Evolutionary conservation across 1,140 invertebrate genomes (phyloP), one percentile per base, ranked within the genome.

Genomic region (Drosophila pandora): DNA sequence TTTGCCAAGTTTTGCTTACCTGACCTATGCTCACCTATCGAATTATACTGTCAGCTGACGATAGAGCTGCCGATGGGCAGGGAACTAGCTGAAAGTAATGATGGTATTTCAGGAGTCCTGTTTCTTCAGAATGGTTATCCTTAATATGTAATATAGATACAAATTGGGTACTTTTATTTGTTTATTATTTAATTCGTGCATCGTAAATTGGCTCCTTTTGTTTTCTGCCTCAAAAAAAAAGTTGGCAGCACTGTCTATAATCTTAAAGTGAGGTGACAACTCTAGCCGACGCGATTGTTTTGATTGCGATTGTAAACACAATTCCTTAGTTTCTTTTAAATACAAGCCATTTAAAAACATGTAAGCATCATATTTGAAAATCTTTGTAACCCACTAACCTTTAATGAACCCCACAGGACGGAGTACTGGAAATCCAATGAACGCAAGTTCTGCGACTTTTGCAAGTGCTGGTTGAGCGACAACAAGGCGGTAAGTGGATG

Each of bases 371-470:
- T 25, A n/a, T 8, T 30, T 41, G 8, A 22, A 3, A 45, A 2
- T 0, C 12, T 34, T 3, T 21, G n/a, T 6, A 2, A 34, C 9
- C 3, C 2, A n/a, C 34, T 37, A 12, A 37, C 3, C 10, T 12
- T 4, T 37, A 3, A 37, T 12, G 3, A 37, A 4, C 12, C 10
- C 2, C 3, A 17, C 79, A 97, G 96, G 98, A 95, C 98, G 6
- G 98, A 99, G 81, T 99, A 98, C 91, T 99, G 98, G 98, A 98
- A 98, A 92, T 99, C 98, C 28, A 95, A 98, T 78, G 96, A 96
- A 0, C 95, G 97, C 58, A 99, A 99, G 92, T 99, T 96, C 92
- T 99, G 98, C 90, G 97, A 99, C 78, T 98, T 98, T 92, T 99
- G 98, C 92, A 99, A 99, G 93, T 99, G 98, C 91, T 99, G 98